Conservation (phyloP, 2,888 invertebrate species). For the Ommatoiulus sabulosus region DNA sequence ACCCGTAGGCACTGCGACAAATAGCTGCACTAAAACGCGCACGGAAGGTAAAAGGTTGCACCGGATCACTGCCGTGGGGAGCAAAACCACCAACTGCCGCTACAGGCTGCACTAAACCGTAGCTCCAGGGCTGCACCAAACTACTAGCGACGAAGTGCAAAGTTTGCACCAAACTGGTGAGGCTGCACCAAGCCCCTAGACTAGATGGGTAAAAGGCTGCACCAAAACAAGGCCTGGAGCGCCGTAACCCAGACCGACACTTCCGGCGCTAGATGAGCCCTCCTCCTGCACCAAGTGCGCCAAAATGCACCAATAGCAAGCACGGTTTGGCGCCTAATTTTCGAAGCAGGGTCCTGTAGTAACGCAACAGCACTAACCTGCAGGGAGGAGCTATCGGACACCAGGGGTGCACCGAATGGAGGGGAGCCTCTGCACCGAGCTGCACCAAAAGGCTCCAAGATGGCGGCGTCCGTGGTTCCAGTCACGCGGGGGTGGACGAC, state of each 20-base stretch:
- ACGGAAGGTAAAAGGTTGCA: no score
- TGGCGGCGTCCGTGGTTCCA: not conserved
- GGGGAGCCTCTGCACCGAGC: not conserved
- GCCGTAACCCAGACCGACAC: not conserved
- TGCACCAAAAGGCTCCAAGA: not conserved
- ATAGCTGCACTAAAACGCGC: no score
- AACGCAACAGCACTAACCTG: not conserved
- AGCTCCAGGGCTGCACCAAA: not conserved
- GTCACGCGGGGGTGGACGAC: not conserved
- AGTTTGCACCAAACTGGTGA: no score
- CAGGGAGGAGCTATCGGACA: no score
- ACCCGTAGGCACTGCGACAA: no score
- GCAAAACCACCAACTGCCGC: no score
- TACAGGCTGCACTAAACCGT: not conserved
- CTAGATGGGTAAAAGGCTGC: not conserved
- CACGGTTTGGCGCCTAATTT: not conserved
- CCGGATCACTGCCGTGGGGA: no score
- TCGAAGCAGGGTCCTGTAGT: not conserved
- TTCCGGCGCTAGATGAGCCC: not conserved
- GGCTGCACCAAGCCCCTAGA: no score
- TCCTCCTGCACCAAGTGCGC: not conserved
- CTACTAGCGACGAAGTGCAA: no score
- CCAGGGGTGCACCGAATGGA: no score
- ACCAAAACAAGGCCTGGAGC: not conserved
- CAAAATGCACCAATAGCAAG: not conserved